These are phyloP conservation scores for Ceratina australensis DNA, from an alignment of 1,140 invertebrate species.

Conservation along the genomic window DNA sequence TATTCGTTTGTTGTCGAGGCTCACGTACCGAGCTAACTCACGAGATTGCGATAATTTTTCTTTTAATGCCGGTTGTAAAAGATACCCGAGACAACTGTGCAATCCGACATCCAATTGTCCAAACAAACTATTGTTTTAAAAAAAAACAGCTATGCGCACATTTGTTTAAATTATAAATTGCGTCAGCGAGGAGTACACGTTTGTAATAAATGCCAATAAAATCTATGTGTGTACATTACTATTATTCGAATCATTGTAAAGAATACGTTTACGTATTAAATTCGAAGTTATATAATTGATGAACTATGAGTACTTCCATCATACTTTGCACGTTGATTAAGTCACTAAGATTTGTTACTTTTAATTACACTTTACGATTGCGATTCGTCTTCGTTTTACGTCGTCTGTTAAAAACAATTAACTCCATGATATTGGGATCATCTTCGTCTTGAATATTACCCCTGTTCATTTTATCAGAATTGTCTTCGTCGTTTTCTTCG, in stretches of 20 bases:
- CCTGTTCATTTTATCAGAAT: conserved; percentile 11
- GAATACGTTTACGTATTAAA: no score
- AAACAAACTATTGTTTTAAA: conserved; percentile 50
- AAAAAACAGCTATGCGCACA: not conserved
- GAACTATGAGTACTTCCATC: not conserved
- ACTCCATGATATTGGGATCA: conserved; percentile 27
- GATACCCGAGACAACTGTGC: conserved; percentile 56
- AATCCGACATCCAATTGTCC: conserved; percentile 63
- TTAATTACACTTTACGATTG: no score
- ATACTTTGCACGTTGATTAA: not conserved
- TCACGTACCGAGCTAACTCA: not conserved
- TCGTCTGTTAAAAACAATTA: conserved; percentile 21
- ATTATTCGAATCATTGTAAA: no score
- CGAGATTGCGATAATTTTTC: not conserved
- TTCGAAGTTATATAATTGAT: not conserved
- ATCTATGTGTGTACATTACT: not conserved
- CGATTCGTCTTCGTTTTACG: not conserved
- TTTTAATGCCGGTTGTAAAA: conserved; percentile 6
- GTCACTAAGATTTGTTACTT: not conserved
- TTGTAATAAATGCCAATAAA: not conserved
- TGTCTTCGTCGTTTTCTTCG: conserved; percentile 3
- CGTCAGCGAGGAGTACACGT: not conserved
- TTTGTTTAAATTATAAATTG: not conserved
- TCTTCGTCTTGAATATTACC: not conserved
- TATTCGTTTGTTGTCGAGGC: not conserved